Conservation (phyloP, 2,113 vertebrate genomes). For the Sciurus niger region DNA sequence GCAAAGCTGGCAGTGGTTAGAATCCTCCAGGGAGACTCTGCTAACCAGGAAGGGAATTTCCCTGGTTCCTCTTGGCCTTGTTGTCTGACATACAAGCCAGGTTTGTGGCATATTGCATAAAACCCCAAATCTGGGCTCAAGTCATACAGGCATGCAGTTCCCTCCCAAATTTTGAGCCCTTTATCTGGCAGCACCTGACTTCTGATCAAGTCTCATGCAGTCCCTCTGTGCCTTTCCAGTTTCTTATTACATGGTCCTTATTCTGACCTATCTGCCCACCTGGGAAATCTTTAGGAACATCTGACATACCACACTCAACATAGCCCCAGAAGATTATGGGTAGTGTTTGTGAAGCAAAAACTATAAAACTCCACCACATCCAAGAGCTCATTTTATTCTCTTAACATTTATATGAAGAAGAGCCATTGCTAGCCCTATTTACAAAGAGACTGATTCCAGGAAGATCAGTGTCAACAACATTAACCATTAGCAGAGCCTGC, state of each 20-base stretch:
- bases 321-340: not conserved
- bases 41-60: not conserved
- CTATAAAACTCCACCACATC: not conserved
- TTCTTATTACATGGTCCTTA: not conserved
- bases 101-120: not conserved
- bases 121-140: not conserved
- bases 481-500: not conserved
- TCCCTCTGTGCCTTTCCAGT: not conserved
- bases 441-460: not conserved
- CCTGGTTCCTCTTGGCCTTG: no score
- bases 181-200: not conserved
- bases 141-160: fast-evolving
- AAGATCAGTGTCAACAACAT: not conserved
- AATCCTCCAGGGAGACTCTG: not conserved
- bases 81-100: not conserved
- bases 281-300: not conserved
- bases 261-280: not conserved
- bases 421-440: not conserved
- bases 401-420: not conserved
- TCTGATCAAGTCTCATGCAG: not conserved
- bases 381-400: not conserved
- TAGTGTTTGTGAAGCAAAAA: not conserved
- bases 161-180: not conserved
- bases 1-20: no score
- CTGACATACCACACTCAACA: not conserved